Evolutionary conservation across 2,888 invertebrate species (phyloP).

Genomic region (Epinotia ramella): DNA sequence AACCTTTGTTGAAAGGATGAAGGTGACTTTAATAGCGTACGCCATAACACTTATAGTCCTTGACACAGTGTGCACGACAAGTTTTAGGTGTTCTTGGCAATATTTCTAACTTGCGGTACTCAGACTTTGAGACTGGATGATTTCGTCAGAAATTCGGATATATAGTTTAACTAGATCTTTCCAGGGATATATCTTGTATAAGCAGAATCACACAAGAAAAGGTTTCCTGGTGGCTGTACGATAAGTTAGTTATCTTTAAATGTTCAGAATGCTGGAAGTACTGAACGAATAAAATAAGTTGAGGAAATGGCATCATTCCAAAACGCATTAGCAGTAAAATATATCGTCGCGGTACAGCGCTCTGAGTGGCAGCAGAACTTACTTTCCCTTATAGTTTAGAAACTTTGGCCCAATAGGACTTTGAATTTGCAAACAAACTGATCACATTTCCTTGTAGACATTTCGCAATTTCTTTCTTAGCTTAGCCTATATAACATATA

Average conservation of each 20-base stretch:
- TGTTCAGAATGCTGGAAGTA: background rate
- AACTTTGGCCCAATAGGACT: background rate
- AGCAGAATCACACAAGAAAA: background rate
- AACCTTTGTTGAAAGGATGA: no score
- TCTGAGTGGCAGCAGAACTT: background rate
- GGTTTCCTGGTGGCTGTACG: background rate
- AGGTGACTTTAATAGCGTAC: no score
- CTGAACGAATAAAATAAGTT: background rate
- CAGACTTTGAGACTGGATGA: background rate
- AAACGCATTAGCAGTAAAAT: constrained; percentile 2
- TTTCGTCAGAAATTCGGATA: background rate
- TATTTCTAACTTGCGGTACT: no score
- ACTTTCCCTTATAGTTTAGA: background rate
- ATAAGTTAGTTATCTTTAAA: background rate
- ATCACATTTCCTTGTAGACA: background rate
- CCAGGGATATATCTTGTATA: background rate
- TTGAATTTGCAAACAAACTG: constrained; percentile 4
- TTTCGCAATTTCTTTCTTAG: background rate
- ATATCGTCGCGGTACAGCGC: background rate
- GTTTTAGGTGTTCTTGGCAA: no score
- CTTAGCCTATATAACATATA: background rate
- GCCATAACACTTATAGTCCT: no score
- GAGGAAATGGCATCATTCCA: constrained; percentile 1
- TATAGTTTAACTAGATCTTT: background rate
- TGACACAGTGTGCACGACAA: no score